Evolutionary conservation across 2,113 vertebrate genomes (phyloP).

Genomic region (Oxygymnocypris stewartii): DNA sequence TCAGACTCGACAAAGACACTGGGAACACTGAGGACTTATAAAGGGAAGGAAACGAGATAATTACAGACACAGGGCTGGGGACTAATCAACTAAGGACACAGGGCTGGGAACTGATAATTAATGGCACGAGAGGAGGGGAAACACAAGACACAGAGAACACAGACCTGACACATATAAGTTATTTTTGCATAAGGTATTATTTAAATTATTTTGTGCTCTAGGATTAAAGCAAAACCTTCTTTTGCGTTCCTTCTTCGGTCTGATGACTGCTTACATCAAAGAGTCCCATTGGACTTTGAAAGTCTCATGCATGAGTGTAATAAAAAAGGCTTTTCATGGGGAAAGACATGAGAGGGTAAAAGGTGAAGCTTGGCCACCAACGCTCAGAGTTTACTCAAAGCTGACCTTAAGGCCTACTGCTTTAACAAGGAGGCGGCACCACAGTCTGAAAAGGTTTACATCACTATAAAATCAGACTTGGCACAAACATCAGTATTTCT

Average conservation of each 20-base stretch:
- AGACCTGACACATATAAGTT: too few relatives aligned
- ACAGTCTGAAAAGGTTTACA: conserved; percentile 69
- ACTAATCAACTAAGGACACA: too few relatives aligned
- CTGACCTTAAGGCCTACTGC: conserved; percentile 79
- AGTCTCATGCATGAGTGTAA: background rate
- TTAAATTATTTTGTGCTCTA: too few relatives aligned
- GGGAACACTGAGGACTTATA: too few relatives aligned
- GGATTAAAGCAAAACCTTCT: background rate
- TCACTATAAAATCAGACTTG: conserved; percentile 82
- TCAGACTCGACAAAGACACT: too few relatives aligned
- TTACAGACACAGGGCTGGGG: too few relatives aligned
- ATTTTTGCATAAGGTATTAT: too few relatives aligned
- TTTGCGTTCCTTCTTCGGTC: background rate
- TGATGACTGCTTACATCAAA: background rate
- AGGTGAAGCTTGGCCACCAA: conserved; percentile 77
- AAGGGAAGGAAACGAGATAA: too few relatives aligned
- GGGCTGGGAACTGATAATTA: too few relatives aligned
- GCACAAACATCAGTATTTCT: conserved; percentile 77
- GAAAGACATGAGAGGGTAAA: background rate
- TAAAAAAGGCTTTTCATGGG: conserved; percentile 17
- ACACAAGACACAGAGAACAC: too few relatives aligned
- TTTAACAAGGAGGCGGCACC: conserved; percentile 79
- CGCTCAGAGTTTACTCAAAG: conserved; percentile 82
- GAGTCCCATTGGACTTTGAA: background rate
- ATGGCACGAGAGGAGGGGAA: too few relatives aligned